Evolutionary conservation across 2,888 invertebrate genomes (phyloP), one percentile per base, ranked within the genome.

Genomic region (Drosophila neutralis): DNA sequence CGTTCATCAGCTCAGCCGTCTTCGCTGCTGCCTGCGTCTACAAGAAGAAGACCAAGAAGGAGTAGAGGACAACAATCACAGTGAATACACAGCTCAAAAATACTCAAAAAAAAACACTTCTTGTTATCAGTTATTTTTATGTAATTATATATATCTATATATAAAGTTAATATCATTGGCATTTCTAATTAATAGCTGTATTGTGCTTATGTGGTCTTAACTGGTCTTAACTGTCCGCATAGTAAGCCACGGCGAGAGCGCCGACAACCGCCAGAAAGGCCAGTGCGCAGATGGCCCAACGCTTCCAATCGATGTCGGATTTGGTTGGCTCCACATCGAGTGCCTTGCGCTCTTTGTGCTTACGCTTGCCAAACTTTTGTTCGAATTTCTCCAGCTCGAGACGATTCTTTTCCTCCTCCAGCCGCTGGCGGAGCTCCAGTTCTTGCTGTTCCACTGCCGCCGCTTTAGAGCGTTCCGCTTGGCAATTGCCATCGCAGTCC

Each of bases 361-460:
- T 96, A 84, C 95, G 96, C 49, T 95, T 95, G 33, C 95, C 95
- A 76, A 97, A 95, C 92, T 96, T 96, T 92, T 96, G 96, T 89
- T 97, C 95, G 91, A 96, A 97, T 89, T 95, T 95, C 68, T 96
- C 96, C 65, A 97, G 91, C 90, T 97, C 97, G 73, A 94, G 94
- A 53, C 95, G 94, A 93, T 97, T 97, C 76, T 94, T 95, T 65
- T 95, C 94, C 84, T 96, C 95, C 48, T 91, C 91, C 38, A 78
- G 65, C 11, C 86, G 85, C n/a, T 94, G 93, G 83, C 94, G 94
- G 67, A 94, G 94, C 78, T 94, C 94, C 59, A 94, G 93, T 85
- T 94, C 93, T 69, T 94, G 94, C 54, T 94, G 94, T 27, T 94
- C 90, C 11, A 80, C 68, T 78, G 94, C 94, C 58, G 93, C 93